Base-by-base conservation (phyloP, 1,140 invertebrate species). In the Nebria ingens region DNA sequence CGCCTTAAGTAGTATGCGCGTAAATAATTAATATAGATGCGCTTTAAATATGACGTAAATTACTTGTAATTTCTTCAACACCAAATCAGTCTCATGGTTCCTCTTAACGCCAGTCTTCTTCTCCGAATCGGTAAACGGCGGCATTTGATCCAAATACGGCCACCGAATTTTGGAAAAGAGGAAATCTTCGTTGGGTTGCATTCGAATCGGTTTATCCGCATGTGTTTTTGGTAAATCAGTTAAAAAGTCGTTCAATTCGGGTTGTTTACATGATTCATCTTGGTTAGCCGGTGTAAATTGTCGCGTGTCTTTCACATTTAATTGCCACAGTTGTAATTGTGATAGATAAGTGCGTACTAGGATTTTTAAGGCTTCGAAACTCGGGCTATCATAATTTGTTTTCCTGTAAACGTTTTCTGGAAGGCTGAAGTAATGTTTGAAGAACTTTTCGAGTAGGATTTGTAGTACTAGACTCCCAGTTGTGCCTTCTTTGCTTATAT, bases 321-420 rank as follows among this genome's bases (percentile, higher is more conserved):
- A 17, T 25, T 62, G 63, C 17, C 68, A 45, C 34, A 68, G 59
- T 56, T 75, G 68, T 9, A 80, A 58, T 62, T 78, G 76, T 2
- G 75, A 74, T 19, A 80, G 59, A 54, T 80, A 79, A 0, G 77
- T 78, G 21, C 78, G 63, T 0, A 80, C 75, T 15, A 79, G 58
- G n/a, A 80, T 64, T 55, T 76, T 78, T 55, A 79, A 73, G 1
- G 74, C 77, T 54, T 79, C 76, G 2, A 72, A 62, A 17, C 76
- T 68, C 17, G 73, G 70, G 29, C 71, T 66, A 59, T 77, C 73
- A 13, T 73, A 71, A 19, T 61, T 65, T 22, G 73, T 62, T 59
- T 72, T 67, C 29, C 29, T 61, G 34, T 50, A 59, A 52, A 4
- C 66, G 57, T 38, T 54, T 52, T 69, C 62, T 21, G 66, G 60